phyloP scores from a whole-genome alignment of 2,113 vertebrate species.

The Camelus bactrianus region DNA sequence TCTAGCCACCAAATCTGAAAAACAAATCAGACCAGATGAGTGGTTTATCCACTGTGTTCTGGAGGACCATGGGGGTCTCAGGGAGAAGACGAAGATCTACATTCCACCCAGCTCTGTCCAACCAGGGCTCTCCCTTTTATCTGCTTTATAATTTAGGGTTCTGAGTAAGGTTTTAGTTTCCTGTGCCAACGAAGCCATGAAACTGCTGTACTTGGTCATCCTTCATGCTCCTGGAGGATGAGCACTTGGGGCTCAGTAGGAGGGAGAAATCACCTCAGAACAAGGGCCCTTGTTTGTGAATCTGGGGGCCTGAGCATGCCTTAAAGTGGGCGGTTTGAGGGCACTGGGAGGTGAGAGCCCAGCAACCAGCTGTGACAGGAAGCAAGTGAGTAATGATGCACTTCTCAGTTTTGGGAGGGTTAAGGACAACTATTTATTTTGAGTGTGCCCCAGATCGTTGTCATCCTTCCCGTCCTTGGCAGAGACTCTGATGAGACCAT shows the following conservation, averaged over 20 bases:
- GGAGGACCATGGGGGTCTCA: not conserved
- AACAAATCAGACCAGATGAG: not conserved
- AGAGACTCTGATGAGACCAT: not conserved
- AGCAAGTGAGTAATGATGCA: not conserved
- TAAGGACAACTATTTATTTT: conserved; percentile 37
- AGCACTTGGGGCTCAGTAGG: not conserved
- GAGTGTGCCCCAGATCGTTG: conserved; percentile 56
- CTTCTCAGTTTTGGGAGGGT: conserved; percentile 28
- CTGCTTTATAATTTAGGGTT: not conserved
- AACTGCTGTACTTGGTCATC: no score
- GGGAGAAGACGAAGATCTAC: not conserved
- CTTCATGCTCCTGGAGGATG: not conserved
- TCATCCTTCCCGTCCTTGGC: conserved; percentile 46
- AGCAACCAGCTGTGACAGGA: not conserved
- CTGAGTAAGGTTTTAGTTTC: not conserved
- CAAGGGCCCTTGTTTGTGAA: not conserved
- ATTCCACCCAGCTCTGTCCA: not conserved
- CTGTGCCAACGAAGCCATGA: not conserved
- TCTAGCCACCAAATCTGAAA: not conserved
- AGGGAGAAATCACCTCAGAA: not conserved
- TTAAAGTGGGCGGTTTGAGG: accelerated
- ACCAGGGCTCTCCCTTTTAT: not conserved
- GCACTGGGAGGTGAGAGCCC: not conserved
- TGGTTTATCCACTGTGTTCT: not conserved
- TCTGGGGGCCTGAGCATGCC: not conserved